Conservation (phyloP, 2,797 vertebrate genomes). For the Scomberomorus guttatus region DNA sequence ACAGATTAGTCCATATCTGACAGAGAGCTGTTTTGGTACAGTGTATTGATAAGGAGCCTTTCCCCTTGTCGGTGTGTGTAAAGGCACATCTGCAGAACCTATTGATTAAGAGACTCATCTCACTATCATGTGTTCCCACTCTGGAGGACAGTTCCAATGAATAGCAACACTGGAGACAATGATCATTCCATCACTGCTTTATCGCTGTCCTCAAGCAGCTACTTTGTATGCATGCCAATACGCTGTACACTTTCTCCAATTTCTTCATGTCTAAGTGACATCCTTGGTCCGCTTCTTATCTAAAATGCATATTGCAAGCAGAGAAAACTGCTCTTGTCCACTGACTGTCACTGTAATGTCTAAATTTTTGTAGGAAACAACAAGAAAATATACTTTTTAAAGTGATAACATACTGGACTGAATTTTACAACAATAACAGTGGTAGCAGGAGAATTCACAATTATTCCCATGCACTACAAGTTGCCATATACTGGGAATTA, state of each 20-base stretch:
- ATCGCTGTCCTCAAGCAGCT: conserved; percentile 39
- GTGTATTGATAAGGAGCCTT: conserved; percentile 72
- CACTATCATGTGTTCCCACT: conserved; percentile 54
- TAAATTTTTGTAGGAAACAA: background rate
- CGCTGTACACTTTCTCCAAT: conserved; percentile 20
- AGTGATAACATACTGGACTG: conserved; percentile 12
- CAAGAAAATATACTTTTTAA: conserved; percentile 7
- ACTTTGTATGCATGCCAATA: conserved; percentile 50
- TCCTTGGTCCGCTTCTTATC: conserved; percentile 20
- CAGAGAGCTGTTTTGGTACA: conserved; percentile 57
- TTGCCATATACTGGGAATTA: conserved; percentile 8
- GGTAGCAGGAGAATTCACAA: conserved; percentile 28
- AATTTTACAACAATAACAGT: conserved; percentile 21
- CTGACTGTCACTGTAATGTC: background rate
- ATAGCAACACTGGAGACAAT: conserved; percentile 53
- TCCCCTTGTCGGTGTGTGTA: conserved; percentile 49
- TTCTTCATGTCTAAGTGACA: conserved; percentile 23
- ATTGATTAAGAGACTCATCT: conserved; percentile 68
- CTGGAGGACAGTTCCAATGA: conserved; percentile 54
- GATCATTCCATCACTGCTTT: conserved; percentile 63
- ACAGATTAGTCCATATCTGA: conserved; percentile 66
- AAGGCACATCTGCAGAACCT: conserved; percentile 53
- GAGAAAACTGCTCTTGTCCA: background rate
- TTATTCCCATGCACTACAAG: conserved; percentile 26
- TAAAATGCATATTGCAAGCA: conserved; percentile 33